Evolutionary conservation across 2,797 vertebrate species (phyloP).

Genomic region (Microctenopoma steveboyesi): DNA sequence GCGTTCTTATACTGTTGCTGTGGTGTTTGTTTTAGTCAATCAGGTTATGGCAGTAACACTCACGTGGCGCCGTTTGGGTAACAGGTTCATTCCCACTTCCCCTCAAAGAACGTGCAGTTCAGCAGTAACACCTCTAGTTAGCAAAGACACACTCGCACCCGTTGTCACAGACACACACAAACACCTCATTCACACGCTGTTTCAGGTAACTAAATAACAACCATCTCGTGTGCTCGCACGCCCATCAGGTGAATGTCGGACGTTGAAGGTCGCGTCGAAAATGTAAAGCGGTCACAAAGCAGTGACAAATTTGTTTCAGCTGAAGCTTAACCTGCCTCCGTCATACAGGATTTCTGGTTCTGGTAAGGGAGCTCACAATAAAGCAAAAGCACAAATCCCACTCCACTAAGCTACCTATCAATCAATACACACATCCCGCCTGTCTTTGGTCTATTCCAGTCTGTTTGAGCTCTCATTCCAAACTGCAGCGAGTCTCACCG

Average conservation of each 20-base stretch:
- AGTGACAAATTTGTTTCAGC: slow-evolving; percentile 2
- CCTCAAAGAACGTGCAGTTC: slow-evolving; percentile 21
- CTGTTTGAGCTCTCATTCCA: slow-evolving; percentile 61
- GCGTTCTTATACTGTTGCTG: not conserved
- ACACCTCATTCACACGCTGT: slow-evolving; percentile 1
- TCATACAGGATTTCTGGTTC: slow-evolving; percentile 17
- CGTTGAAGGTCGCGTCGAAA: not conserved
- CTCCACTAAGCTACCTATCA: slow-evolving; percentile 58
- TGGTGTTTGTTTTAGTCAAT: not conserved
- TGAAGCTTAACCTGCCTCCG: slow-evolving; percentile 27
- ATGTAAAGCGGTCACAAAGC: not conserved
- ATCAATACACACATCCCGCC: slow-evolving; percentile 41
- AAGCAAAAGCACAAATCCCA: slow-evolving; percentile 46
- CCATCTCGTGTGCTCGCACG: slow-evolving; percentile 17
- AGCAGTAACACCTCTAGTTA: slow-evolving; percentile 45
- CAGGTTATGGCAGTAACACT: not conserved
- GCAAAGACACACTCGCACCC: slow-evolving; percentile 33
- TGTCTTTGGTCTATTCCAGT: slow-evolving; percentile 70
- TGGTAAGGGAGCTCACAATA: slow-evolving; percentile 32
- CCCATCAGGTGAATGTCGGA: slow-evolving; percentile 20
- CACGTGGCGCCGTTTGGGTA: slow-evolving; percentile 21
- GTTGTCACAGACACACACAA: not conserved
- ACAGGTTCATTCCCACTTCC: slow-evolving; percentile 45
- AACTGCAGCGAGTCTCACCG: slow-evolving; percentile 30
- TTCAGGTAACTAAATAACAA: slow-evolving; percentile 12